phyloP scores from a whole-genome alignment of 2,797 vertebrate species.

The Capromys pilorides region DNA sequence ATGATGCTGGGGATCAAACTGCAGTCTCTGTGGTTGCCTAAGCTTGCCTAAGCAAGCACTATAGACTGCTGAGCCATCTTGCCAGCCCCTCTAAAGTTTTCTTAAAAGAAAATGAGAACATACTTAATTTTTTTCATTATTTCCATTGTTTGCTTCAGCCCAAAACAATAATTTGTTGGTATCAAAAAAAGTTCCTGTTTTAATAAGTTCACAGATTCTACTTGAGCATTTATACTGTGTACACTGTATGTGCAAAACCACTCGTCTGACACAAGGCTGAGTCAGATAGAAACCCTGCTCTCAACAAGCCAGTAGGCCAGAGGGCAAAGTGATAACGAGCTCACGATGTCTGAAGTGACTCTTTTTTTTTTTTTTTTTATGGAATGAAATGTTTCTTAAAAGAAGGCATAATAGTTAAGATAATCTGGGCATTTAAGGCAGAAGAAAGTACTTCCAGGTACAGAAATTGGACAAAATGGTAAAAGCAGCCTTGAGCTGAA shows the following conservation, averaged over 20 bases:
- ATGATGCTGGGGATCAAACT: no score
- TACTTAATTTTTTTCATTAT: slow-evolving; percentile 43
- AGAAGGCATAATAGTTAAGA: not conserved
- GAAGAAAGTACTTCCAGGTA: not conserved
- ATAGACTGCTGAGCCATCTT: no score
- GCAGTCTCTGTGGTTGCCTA: no score
- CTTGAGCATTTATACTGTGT: not conserved
- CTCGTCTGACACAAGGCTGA: not conserved
- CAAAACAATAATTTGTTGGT: slow-evolving; percentile 1
- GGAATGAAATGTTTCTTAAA: not conserved
- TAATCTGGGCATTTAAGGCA: not conserved
- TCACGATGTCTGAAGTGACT: not conserved
- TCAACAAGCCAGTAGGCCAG: not conserved
- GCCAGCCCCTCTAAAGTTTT: not conserved
- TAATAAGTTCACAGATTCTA: not conserved
- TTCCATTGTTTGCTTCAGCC: not conserved
- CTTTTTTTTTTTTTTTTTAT: no score
- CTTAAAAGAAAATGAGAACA: not conserved
- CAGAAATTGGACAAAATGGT: not conserved
- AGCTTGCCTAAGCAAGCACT: no score
- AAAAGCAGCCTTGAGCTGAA: not conserved
- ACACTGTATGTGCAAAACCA: not conserved
- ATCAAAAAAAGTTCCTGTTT: not conserved
- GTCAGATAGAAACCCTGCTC: not conserved
- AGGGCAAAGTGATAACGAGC: not conserved